These are phyloP conservation scores for Melinaea marsaeus DNA, from an alignment of 2,888 invertebrate species.

Conservation along the genomic window DNA sequence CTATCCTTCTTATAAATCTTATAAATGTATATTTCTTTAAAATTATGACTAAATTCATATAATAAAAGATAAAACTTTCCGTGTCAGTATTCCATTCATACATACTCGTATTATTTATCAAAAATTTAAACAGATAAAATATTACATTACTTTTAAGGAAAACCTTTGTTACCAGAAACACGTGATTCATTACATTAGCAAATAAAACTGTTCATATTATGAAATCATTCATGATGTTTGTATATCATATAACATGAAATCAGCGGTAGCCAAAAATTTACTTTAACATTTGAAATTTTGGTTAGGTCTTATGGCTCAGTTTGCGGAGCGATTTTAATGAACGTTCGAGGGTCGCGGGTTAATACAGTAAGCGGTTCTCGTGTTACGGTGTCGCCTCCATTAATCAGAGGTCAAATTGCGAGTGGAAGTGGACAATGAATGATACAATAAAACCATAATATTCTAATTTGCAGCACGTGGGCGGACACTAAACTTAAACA, in stretches of 20 bases:
- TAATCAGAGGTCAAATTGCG: slow-evolving; percentile 38
- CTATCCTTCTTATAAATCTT: not conserved
- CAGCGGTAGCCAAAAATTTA: no score
- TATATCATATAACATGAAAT: not conserved
- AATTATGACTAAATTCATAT: no score
- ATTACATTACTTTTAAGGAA: slow-evolving; percentile 7
- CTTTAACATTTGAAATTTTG: no score
- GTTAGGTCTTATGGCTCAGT: no score
- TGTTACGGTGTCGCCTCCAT: slow-evolving; percentile 35
- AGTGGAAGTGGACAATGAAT: slow-evolving; percentile 59
- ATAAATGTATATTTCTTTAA: no score
- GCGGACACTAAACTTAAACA: slow-evolving; percentile 73
- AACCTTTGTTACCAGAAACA: not conserved
- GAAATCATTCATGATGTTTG: slow-evolving; percentile 37
- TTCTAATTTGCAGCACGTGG: slow-evolving; percentile 64
- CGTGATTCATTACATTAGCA: slow-evolving; percentile 11
- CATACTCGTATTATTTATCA: not conserved
- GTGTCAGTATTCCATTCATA: no score
- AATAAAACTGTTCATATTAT: slow-evolving; percentile 26
- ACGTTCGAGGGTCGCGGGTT: slow-evolving; percentile 13
- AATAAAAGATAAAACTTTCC: no score
- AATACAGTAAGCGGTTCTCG: slow-evolving; percentile 29
- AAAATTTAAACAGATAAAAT: slow-evolving; percentile 8
- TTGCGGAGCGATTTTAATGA: no score
- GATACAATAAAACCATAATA: slow-evolving; percentile 65